Conservation (phyloP, 1,140 invertebrate genomes). For the Dinoponera quadriceps region DNA sequence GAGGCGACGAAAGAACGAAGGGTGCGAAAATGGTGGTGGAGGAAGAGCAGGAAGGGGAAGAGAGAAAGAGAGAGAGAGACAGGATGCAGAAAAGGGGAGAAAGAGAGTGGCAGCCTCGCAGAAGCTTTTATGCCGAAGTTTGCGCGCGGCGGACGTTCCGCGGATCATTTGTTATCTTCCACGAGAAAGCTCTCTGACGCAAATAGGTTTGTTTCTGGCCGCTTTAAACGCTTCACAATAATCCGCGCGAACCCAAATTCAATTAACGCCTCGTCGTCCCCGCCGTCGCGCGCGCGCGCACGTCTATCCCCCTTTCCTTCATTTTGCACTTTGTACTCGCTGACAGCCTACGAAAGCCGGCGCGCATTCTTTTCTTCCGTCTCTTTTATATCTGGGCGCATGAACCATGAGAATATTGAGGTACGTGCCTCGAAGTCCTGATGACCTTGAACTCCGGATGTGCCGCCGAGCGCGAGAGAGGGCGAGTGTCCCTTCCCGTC, state of each 20-base stretch:
- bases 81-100: conserved; percentile 62
- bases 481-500: background rate
- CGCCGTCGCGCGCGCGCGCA: conserved; percentile 43
- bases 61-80: conserved; percentile 3
- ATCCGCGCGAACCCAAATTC: conserved; percentile 77
- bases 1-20: conserved; percentile 50
- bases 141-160: conserved; percentile 72
- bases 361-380: conserved; percentile 69
- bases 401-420: conserved; percentile 65
- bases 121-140: conserved; percentile 80
- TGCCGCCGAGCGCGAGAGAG: conserved; percentile 15
- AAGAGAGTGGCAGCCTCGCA: conserved; percentile 65
- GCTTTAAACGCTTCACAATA: conserved; percentile 79
- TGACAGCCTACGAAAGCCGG: conserved; percentile 71
- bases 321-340: conserved; percentile 70
- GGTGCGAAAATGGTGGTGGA: conserved; percentile 46
- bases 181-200: conserved; percentile 79
- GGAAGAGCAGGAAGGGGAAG: conserved; percentile 1
- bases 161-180: conserved; percentile 79
- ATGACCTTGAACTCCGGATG: conserved; percentile 55
- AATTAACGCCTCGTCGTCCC: conserved; percentile 76
- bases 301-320: conserved; percentile 49
- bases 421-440: conserved; percentile 62
- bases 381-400: conserved; percentile 57
- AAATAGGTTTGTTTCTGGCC: conserved; percentile 80